Evolutionary conservation across 2,888 invertebrate genomes (phyloP).

Genomic region (Pocota personata): DNA sequence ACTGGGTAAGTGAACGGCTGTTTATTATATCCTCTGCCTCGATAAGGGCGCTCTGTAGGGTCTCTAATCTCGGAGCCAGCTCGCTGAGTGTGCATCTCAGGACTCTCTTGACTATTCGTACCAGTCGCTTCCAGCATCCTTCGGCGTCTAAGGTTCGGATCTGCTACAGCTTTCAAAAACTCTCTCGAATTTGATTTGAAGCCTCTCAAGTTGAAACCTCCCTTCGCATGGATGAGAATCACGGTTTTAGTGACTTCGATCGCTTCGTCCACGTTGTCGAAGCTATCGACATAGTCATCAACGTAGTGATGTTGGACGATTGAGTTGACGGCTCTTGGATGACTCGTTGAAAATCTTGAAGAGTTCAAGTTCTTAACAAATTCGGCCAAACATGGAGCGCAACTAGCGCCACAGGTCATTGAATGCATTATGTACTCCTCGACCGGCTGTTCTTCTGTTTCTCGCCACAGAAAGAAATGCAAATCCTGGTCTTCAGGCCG

Average conservation of each 20-base stretch:
- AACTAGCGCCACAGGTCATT: constrained; percentile 47
- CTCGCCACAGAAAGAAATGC: too few relatives aligned
- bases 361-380: constrained; percentile 48
- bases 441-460: too few relatives aligned
- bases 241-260: constrained; percentile 42
- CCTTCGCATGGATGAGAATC: constrained; percentile 41
- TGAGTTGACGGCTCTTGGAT: constrained; percentile 15
- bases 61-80: too few relatives aligned
- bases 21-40: background rate
- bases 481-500: constrained; percentile 15
- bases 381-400: constrained; percentile 32
- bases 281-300: too few relatives aligned
- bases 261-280: too few relatives aligned
- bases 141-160: background rate
- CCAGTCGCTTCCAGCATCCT: background rate
- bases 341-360: background rate
- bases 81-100: too few relatives aligned
- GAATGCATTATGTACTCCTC: constrained; percentile 20
- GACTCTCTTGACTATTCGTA: too few relatives aligned
- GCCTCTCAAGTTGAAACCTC: constrained; percentile 55
- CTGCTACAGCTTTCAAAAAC: background rate
- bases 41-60: background rate
- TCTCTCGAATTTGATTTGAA: constrained; percentile 57
- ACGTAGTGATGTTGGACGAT: background rate
- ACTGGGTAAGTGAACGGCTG: background rate